Evolutionary conservation across 2,888 invertebrate genomes (phyloP).

Genomic region (Cryptophagus acutangulus): DNA sequence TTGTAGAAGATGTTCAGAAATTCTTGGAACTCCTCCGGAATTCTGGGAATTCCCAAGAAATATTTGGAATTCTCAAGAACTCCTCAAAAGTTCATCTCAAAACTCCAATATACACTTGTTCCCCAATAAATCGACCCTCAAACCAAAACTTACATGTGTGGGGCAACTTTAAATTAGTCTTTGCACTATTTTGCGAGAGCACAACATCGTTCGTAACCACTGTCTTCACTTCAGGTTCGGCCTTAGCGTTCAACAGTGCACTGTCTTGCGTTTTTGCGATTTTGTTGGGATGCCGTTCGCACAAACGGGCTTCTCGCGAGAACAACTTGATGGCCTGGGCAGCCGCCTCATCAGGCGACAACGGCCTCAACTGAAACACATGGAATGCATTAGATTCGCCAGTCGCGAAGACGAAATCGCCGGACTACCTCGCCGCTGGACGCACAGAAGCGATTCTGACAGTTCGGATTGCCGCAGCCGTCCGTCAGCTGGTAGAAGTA

Average conservation of each 20-base stretch:
- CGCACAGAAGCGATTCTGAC: constrained; percentile 82
- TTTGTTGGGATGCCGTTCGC: constrained; percentile 71
- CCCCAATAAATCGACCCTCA: not conserved
- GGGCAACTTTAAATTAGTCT: no score
- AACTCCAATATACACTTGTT: no score
- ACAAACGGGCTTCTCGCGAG: constrained; percentile 77
- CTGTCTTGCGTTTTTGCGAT: constrained; percentile 57
- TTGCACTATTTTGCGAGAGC: no score
- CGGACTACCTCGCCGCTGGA: constrained; percentile 76
- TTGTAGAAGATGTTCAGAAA: no score
- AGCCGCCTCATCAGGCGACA: constrained; percentile 86
- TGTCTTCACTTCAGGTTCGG: not conserved
- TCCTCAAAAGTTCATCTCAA: not conserved
- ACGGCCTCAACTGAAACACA: constrained; percentile 56
- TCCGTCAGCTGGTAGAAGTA: constrained; percentile 90
- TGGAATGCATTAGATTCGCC: constrained; percentile 1
- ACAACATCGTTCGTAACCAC: not conserved
- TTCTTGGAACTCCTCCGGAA: no score
- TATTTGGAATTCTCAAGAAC: no score
- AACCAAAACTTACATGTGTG: no score
- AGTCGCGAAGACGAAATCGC: not conserved
- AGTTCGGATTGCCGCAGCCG: constrained; percentile 86
- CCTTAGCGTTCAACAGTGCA: constrained; percentile 9
- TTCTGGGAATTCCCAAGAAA: no score
- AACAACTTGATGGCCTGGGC: constrained; percentile 83